A percentile compares a stretch with the other conserved stretches of the same genome.
Conservation (phyloP, 2,113 vertebrate genomes). For the Benitochromis conjunctus region DNA sequence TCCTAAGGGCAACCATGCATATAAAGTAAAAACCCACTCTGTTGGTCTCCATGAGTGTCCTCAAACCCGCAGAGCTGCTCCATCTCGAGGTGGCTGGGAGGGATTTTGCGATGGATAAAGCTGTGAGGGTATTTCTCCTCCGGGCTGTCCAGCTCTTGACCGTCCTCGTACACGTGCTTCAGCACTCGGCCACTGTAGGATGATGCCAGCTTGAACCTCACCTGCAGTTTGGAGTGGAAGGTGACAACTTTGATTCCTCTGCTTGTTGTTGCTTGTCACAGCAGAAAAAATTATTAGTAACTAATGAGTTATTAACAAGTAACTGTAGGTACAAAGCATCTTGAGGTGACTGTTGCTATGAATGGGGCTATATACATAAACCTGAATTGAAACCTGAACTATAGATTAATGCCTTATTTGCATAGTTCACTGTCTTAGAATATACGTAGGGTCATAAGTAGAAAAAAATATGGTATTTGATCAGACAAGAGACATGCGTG, state of each 20-base stretch:
- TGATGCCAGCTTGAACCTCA: slow-evolving; percentile 92
- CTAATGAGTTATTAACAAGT: background rate
- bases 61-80: slow-evolving; percentile 71
- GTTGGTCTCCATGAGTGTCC: slow-evolving; percentile 53
- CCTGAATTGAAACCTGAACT: background rate
- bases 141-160: slow-evolving; percentile 89
- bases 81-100: slow-evolving; percentile 72
- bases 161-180: slow-evolving; percentile 94
- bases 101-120: slow-evolving; percentile 80
- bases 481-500: background rate
- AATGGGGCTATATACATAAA: background rate
- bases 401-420: background rate
- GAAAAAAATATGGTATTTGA: background rate
- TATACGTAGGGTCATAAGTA: background rate
- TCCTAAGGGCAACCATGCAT: background rate
- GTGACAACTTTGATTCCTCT: background rate
- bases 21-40: slow-evolving; percentile 24
- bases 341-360: background rate
- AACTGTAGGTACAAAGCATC: background rate
- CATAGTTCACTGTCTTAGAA: background rate
- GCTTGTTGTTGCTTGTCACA: background rate
- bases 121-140: slow-evolving; percentile 86
- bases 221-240: slow-evolving; percentile 31
- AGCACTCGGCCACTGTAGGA: slow-evolving; percentile 90
- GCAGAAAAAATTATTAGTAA: background rate